phyloP scores from a whole-genome alignment of 2,888 invertebrate species.

The Leucoptera coffeella region DNA sequence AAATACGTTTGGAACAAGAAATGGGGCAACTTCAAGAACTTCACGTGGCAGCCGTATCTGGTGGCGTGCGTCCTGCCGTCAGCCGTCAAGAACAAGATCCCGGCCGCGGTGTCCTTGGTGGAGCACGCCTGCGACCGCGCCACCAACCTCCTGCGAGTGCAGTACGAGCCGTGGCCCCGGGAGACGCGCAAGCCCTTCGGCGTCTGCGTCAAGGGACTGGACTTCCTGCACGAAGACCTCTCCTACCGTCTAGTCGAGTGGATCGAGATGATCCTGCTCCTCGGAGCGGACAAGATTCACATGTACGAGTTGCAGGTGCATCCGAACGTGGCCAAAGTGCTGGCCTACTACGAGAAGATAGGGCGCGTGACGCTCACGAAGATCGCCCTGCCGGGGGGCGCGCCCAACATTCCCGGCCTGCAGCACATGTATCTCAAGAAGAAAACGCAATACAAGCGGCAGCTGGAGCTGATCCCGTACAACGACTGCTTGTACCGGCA shows the following conservation, averaged over 20 bases:
- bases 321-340: slow-evolving; percentile 82
- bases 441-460: slow-evolving; percentile 88
- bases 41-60: slow-evolving; percentile 85
- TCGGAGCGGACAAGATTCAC: slow-evolving; percentile 89
- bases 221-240: slow-evolving; percentile 86
- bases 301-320: slow-evolving; percentile 90
- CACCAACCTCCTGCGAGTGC: slow-evolving; percentile 77
- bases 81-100: slow-evolving; percentile 63
- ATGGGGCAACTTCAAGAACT: slow-evolving; percentile 91
- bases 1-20: slow-evolving; percentile 92
- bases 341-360: slow-evolving; percentile 57
- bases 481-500: slow-evolving; percentile 94
- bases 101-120: slow-evolving; percentile 80
- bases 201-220: slow-evolving; percentile 90
- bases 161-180: slow-evolving; percentile 54
- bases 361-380: slow-evolving; percentile 73
- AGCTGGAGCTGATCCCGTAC: slow-evolving; percentile 90
- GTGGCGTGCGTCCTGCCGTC: slow-evolving; percentile 83
- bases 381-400: slow-evolving; percentile 79
- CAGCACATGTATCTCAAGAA: slow-evolving; percentile 86
- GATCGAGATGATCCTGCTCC: slow-evolving; percentile 79
- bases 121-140: slow-evolving; percentile 80
- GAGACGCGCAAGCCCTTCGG: slow-evolving; percentile 77
- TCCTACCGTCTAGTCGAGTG: slow-evolving; percentile 88
- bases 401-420: slow-evolving; percentile 83